Base-by-base conservation (phyloP, 35 echinoderm and acorn worm genomes). In the Heliocidaris erythrogramma region DNA sequence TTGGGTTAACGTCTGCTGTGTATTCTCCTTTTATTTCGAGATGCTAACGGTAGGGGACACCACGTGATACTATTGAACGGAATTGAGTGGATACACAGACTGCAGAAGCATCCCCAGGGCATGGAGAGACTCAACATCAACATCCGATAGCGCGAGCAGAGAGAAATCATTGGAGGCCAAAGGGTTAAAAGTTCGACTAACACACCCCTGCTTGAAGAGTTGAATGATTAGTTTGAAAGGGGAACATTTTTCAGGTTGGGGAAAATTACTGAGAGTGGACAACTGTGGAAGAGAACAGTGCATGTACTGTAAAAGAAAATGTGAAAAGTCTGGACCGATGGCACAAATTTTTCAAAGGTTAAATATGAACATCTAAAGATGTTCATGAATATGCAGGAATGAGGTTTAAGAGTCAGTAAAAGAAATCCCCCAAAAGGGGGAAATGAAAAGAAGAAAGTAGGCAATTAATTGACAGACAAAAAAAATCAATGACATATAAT, bases 31-130 rank as follows among this genome's bases (percentile, higher is more conserved):
- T 78, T 78, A n/a, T 24, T 21, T 18, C 21, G 18, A 7, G 65
- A 78, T 78, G 65, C 27, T 78, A 78, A 78, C 18, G 27, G 65
- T 48, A 21, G 87, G 29, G 31, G 87, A 89, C 31, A 32, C 42
- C 87, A 32, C 87, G 87, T 89, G 87, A 89, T 48, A 48, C 31
- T 89, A 89, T 89, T 89, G 87, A 89, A 48, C 87, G 87, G 47
- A 89, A 89, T 89, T 30, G 87, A 89, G 87, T 89, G 87, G 87
- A 48, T 89, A 32, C 31, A 89, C 31, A 14, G 87, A 78, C 65
- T 78, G 65, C 65, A 78, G 65, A 27, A 78, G 65, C 65, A 78
- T 56, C 65, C 65, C 65, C 65, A 24, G 65, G 65, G 65, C 65
- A 78, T 78, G 6, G 2, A 27, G 27, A 78, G 65, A 78, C 65